Evolutionary conservation across 1,140 invertebrate genomes (phyloP).

Genomic region (Drosophila seguyi): DNA sequence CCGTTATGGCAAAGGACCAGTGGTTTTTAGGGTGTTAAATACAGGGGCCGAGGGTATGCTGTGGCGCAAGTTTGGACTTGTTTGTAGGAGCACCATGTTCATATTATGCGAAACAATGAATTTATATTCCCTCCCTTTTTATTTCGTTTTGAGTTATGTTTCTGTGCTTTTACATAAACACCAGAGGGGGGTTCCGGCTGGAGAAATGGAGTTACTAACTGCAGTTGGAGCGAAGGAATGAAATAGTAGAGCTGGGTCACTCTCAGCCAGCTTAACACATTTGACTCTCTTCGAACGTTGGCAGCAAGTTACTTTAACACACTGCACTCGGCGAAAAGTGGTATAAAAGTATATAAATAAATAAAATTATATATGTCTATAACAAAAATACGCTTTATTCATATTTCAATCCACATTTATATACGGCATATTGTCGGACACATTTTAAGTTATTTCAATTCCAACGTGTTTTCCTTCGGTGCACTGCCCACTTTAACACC

Average conservation of each 20-base stretch:
- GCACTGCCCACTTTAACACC: slow-evolving; percentile 11
- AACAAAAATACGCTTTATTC: too few relatives aligned
- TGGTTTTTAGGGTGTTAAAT: not conserved
- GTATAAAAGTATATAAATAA: not conserved
- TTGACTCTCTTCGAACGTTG: slow-evolving; percentile 51
- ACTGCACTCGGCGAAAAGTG: not conserved
- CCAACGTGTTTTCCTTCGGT: not conserved
- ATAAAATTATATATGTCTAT: too few relatives aligned
- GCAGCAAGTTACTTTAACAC: not conserved
- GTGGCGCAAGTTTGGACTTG: slow-evolving; percentile 1
- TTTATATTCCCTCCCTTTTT: slow-evolving; percentile 61
- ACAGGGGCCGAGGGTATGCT: not conserved
- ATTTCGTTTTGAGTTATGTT: slow-evolving; percentile 42
- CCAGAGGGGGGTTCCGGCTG: not conserved
- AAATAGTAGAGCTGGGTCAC: slow-evolving; percentile 24
- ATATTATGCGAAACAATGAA: slow-evolving; percentile 81
- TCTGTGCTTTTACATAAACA: slow-evolving; percentile 56
- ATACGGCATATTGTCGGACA: not conserved
- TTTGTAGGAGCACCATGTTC: slow-evolving; percentile 38
- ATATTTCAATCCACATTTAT: not conserved
- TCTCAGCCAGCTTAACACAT: slow-evolving; percentile 59
- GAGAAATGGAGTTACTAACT: slow-evolving; percentile 16
- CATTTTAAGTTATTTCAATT: not conserved
- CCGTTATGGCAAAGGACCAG: slow-evolving; percentile 23
- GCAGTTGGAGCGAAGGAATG: slow-evolving; percentile 34